Evolutionary conservation across 2,113 vertebrate species (phyloP), one percentile per base, ranked within the genome.

Genomic region (Trochalopteron elliotii): DNA sequence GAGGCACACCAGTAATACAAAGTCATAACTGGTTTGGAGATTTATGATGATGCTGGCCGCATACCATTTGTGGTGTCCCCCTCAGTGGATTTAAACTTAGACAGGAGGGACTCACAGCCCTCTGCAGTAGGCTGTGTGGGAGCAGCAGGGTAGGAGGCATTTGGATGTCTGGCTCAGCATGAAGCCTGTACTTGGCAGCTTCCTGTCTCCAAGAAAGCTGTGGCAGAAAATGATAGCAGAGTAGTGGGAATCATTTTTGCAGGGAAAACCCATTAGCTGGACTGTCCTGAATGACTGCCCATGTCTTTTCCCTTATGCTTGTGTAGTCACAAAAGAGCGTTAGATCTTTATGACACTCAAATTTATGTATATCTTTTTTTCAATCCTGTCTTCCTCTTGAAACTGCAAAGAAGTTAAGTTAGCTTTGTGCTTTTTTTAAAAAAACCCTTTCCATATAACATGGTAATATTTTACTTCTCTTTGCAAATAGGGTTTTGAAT

Each of bases 101-200:
- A 25, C 33, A 42, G 65, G 55, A 90, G 68, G 35, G 45, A 22
- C 77, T 89, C 0, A 0, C 12, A 57, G 52, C n/a, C 55, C 39
- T 56, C 28, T 77, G 80, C 87, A 77, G 23, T 39, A 23, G 59
- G 60, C 55, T 91, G 76, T 31, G 44, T 87, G 67, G 49, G 82
- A 89, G 74, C 69, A 83, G 78, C 84, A 79, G 82, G 78, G 59
- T 76, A 42, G 70, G 49, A 94, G 79, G 63, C 61, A 79, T 94
- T 96, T 90, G 84, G 70, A 84, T 94, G 92, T 89, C 92, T 95
- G 84, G 90, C 95, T 90, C 94, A 85, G 79, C 67, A 3, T 57
- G 94, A 86, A 77, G 45, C 53, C 85, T 72, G 63, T 93, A 22
- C 53, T 94, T 93, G 77, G 83, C 75, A 83, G 94, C 65, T 97